Evolutionary conservation across 2,113 vertebrate genomes (phyloP), one percentile per base, ranked within the genome.

Genomic region (Mirounga angustirostris): DNA sequence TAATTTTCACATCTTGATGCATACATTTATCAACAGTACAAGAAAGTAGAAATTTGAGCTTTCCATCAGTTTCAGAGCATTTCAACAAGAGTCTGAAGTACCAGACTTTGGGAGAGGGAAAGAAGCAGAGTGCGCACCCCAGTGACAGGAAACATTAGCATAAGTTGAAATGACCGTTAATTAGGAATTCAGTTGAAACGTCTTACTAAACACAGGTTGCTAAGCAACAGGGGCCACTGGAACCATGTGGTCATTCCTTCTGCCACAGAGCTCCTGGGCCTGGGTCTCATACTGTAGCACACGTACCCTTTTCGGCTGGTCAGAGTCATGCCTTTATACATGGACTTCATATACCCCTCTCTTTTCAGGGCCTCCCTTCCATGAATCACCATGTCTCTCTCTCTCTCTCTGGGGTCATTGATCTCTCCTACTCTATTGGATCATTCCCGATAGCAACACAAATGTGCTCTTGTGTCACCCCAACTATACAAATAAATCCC

Each of bases 131-230:
- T 22, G 16, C n/a, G 10, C 21, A 28, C 40, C 50, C 26, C 26
- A 63, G 59, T 69, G 73, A 61, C 21, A 50, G 26, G 43, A 80
- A 79, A 56, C 4, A 13, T 78, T 83, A 43, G 54, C 56, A 2
- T 33, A 65, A 84, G 46, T 74, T 52, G 91, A 95, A 95, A 92
- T 80, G 82, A 56, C 69, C 0, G 10, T 84, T 87, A 52, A 65
- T 84, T 54, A 94, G 69, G 61, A 95, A 94, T 91, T 88, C 69
- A 33, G 82, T 79, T 65, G 69, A 94, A 91, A 91, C n/a, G 52
- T 82, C 59, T 61, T 74, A 30, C 50, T 73, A 71, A 94, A 91
- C 43, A 54, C 54, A 73, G 76, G 95, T 94, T 96, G 69, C 82
- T 91, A 94, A 94, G 91, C 78, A 84, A 95, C 78, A 43, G 54